phyloP scores from a whole-genome alignment of 2,888 invertebrate species.

The Eutolmus rufibarbis region DNA sequence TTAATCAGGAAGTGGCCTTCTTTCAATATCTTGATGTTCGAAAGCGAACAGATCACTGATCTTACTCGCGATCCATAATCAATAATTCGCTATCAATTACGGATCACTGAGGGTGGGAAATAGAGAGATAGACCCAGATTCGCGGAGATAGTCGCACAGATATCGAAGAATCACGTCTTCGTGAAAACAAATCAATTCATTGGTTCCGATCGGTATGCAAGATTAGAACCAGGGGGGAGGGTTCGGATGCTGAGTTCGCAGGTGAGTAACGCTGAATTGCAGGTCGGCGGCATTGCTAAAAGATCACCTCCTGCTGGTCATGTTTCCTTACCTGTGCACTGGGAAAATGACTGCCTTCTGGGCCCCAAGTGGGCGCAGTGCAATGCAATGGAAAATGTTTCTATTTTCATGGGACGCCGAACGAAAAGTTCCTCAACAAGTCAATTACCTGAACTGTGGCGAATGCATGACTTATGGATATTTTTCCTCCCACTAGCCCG shows the following conservation, averaged over 20 bases:
- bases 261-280: constrained; percentile 11
- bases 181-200: constrained; percentile 14
- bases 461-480: constrained; percentile 16
- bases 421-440: constrained; percentile 10
- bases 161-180: not conserved
- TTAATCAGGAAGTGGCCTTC: constrained; percentile 32
- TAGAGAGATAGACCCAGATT: constrained; percentile 14
- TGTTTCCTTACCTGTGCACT: not conserved
- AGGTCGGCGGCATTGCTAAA: constrained; percentile 30
- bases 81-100: constrained; percentile 12
- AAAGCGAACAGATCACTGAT: not conserved
- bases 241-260: not conserved
- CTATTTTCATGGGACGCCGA: constrained; percentile 1
- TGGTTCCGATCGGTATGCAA: not conserved
- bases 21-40: not conserved
- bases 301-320: constrained; percentile 32
- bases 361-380: constrained; percentile 3
- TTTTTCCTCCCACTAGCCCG: not conserved
- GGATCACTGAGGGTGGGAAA: constrained; percentile 4
- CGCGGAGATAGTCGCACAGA: constrained; percentile 2
- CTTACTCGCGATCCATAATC: not conserved
- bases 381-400: not conserved
- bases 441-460: not conserved
- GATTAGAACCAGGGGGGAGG: not conserved
- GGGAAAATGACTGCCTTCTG: not conserved